Evolutionary conservation across 2,888 invertebrate species (phyloP), one percentile per base, ranked within the genome.

Genomic region (Buathra laborator): DNA sequence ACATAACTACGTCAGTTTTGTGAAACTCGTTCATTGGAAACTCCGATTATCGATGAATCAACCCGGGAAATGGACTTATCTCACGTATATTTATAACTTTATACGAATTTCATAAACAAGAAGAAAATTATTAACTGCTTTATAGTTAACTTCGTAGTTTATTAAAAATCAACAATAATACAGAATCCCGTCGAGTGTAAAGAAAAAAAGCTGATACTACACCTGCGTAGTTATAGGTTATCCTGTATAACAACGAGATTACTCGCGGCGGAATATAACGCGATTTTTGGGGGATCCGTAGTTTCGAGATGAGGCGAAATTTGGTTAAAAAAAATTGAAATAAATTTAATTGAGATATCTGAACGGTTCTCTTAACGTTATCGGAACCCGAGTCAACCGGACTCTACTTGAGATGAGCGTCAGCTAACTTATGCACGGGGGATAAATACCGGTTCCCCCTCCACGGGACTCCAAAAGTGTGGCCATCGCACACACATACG

Each of bases 401-500:
- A 62, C 32, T 62, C 62, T 62, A 62, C 62, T 12, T 6, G 62
- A 62, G 62, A 62, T 29, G 32, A 32, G n/a, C 62, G 14, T 32
- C 29, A 2, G 62, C 62, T n/a, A 32, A 62, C 62, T 29, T n/a
- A 32, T 32, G n/a, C n/a, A 62, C 62, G 14, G 14, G 62, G n/a
- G 29, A 59, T 59, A 59, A 59, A 24, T 59, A 29, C 29, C 59
- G 24, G 24, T 59, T 59, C 29, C 59, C 59, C 24, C 29, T 29
- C 59, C 29, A 29, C 29, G 12, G 14, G 12, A 9, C 48, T n/a
- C 70, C 53, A 29, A 7, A n/a, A 46, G 19, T 46, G n/a, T 19
- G 12, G 46, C n/a, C 37, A 37, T n/a, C 43, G n/a, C 66, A 10
- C 46, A 32, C 24, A 14, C 43, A 3, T 3, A 24, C 24, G 24